Percentiles rank a stretch among this genome's conserved stretches.
These are phyloP conservation scores for Phataginus tetradactyla DNA, from an alignment of 2,797 vertebrate species.

Conservation along the genomic window DNA sequence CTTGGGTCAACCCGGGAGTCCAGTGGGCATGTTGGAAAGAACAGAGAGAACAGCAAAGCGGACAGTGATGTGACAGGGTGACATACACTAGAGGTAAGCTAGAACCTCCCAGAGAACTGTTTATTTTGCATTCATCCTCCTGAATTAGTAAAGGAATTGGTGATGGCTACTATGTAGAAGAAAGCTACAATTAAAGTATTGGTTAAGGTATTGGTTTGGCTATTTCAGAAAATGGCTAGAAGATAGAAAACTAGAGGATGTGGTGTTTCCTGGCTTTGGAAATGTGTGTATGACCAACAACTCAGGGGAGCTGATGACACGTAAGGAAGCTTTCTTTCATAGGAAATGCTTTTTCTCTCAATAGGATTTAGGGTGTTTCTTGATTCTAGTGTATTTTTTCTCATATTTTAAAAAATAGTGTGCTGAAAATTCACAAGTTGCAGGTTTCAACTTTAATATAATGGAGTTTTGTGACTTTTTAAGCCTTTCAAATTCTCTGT, in stretches of 20 bases:
- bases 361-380: constrained; percentile 31
- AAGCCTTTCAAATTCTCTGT: constrained; percentile 58
- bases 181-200: not conserved
- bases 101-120: not conserved
- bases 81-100: not conserved
- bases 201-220: not conserved
- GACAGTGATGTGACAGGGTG: not conserved
- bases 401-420: constrained; percentile 58
- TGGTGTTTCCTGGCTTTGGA: not conserved
- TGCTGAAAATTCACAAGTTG: constrained; percentile 75
- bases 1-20: not conserved
- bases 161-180: not conserved
- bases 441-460: constrained; percentile 62
- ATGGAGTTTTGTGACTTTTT: constrained; percentile 25
- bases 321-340: not conserved
- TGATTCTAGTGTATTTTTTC: constrained; percentile 26
- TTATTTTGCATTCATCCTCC: constrained; percentile 19
- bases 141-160: not conserved
- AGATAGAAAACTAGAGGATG: not conserved
- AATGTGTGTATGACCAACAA: not conserved
- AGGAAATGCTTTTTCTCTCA: constrained; percentile 53
- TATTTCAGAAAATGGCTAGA: not conserved
- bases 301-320: not conserved
- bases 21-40: not conserved
- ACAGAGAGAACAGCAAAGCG: not conserved